Evolutionary conservation across 2,797 vertebrate genomes (phyloP).

Genomic region (Kryptolebias ocellatus): DNA sequence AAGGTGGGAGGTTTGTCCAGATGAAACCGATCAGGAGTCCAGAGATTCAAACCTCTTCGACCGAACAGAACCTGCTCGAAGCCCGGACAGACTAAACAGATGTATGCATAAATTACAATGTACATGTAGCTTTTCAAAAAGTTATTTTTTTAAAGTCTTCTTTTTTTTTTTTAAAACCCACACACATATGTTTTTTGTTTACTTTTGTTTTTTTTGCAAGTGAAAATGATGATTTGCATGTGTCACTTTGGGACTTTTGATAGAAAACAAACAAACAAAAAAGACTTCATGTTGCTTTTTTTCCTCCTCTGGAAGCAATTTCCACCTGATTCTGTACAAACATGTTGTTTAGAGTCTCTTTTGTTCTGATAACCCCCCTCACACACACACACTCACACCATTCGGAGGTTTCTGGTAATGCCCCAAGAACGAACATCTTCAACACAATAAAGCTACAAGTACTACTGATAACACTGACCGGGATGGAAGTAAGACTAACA

Average conservation of each 20-base stretch:
- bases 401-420: slow-evolving; percentile 80
- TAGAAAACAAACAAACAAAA: slow-evolving; percentile 41
- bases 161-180: slow-evolving; percentile 56
- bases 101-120: slow-evolving; percentile 81
- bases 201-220: slow-evolving; percentile 63
- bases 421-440: slow-evolving; percentile 81
- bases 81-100: slow-evolving; percentile 62
- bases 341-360: slow-evolving; percentile 68
- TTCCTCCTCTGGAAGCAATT: slow-evolving; percentile 71
- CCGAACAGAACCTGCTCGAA: slow-evolving; percentile 51
- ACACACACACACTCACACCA: slow-evolving; percentile 22
- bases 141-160: slow-evolving; percentile 30
- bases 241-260: slow-evolving; percentile 75
- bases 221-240: slow-evolving; percentile 73
- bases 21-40: slow-evolving; percentile 51
- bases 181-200: slow-evolving; percentile 52
- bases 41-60: slow-evolving; percentile 52
- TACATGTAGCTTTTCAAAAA: slow-evolving; percentile 71
- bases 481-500: slow-evolving; percentile 81
- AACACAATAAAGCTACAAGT: slow-evolving; percentile 82
- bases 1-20: not conserved
- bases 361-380: slow-evolving; percentile 42
- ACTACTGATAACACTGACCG: slow-evolving; percentile 81
- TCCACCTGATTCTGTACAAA: slow-evolving; percentile 80
- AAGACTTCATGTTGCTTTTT: slow-evolving; percentile 42